These are phyloP conservation scores for Drosophila nikananu DNA, from an alignment of 1,140 invertebrate species.

Conservation along the genomic window DNA sequence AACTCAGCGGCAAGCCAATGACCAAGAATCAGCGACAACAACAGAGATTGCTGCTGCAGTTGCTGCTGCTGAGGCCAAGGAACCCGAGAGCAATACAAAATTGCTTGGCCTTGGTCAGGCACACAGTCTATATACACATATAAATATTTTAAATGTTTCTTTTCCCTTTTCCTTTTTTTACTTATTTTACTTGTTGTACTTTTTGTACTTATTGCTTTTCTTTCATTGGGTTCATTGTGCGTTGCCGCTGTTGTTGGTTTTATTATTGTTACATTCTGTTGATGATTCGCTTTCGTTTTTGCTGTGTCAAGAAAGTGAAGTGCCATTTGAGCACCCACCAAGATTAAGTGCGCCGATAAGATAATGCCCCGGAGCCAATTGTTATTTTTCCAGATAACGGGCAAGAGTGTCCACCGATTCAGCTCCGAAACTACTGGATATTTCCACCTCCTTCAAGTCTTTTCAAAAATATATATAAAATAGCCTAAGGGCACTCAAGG, in stretches of 20 bases:
- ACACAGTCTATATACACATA: constrained; percentile 58
- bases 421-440: constrained; percentile 11
- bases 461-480: background rate
- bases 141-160: constrained; percentile 81
- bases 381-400: constrained; percentile 52
- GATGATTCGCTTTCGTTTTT: constrained; percentile 67
- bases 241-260: constrained; percentile 34
- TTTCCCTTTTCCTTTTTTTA: constrained; percentile 50
- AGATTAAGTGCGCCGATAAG: constrained; percentile 72
- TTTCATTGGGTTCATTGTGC: constrained; percentile 50
- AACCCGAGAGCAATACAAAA: constrained; percentile 79
- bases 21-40: constrained; percentile 76
- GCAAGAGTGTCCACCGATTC: constrained; percentile 6
- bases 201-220: constrained; percentile 13
- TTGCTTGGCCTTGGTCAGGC: constrained; percentile 81
- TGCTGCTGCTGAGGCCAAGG: constrained; percentile 65
- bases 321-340: constrained; percentile 50
- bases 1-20: constrained; percentile 70
- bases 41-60: constrained; percentile 48
- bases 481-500: background rate
- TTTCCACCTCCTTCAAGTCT: background rate
- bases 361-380: constrained; percentile 52
- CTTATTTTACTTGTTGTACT: constrained; percentile 20
- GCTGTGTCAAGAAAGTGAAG: constrained; percentile 76
- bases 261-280: constrained; percentile 56